Base-by-base conservation (phyloP, 2,113 vertebrate species). In the Poeciliopsis occidentalis region DNA sequence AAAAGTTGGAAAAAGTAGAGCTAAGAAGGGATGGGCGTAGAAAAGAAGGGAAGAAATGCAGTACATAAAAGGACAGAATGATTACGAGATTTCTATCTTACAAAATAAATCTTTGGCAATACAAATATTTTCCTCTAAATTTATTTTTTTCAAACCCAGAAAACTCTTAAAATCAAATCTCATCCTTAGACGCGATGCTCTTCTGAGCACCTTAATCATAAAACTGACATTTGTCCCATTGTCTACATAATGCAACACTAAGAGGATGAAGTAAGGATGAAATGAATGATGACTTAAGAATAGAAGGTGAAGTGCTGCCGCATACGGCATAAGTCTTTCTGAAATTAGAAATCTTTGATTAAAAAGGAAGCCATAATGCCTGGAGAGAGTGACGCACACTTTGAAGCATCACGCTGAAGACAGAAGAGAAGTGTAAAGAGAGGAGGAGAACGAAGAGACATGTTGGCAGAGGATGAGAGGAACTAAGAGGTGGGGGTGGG, bases 391-490 rank as follows among this genome's bases (percentile, higher is more conserved):
- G 84, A 83, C 84, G 72, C 15, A 30, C 62, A 64, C 89, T 90
- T 90, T 85, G 86, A 89, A 91, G 87, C 73, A 85, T 90, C 86
- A 84, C 84, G 75, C 82, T 85, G 82, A 81, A 88, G 83, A 86
- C 85, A 85, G 81, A 91, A 88, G 78, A 86, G 88, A 91, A 91
- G 90, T 85, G 85, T 81, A 91, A 89, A 91, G 75, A 73, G 83
- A 73, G 76, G 79, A 81, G 67, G 78, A 69, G 83, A 64, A 66
- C 0, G 47, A 75, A 68, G 80, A 86, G 79, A 85, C 78, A 62
- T 79, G 87, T 78, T 89, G 88, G 88, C 88, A 85, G 80, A 85
- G 81, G 87, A 90, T 89, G 81, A 90, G 87, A 89, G 85, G 73
- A 76, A 69, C 69, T 30, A 75, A 71, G 80, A 71, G 76, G 76